These are phyloP conservation scores for Ataeniobius toweri DNA, from an alignment of 2,797 vertebrate genomes.

Conservation along the genomic window DNA sequence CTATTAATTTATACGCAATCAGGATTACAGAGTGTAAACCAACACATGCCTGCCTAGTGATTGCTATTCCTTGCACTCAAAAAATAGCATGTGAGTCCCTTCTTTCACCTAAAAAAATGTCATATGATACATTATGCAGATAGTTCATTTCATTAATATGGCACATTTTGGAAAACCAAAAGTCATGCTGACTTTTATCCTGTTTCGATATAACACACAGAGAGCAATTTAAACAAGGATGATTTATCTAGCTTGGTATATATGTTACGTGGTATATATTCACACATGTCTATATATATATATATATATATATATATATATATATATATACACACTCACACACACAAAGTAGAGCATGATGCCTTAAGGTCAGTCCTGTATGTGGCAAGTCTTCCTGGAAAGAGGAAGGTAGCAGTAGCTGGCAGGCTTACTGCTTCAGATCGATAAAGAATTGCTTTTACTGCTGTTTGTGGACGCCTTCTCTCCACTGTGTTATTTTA, in stretches of 20 bases:
- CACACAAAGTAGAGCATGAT: conserved; percentile 46
- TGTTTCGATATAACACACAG: conserved; percentile 23
- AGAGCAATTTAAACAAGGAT: conserved; percentile 19
- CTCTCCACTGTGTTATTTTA: conserved; percentile 75
- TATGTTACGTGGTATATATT: conserved; percentile 21
- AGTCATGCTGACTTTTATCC: conserved; percentile 17
- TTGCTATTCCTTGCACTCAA: conserved; percentile 29
- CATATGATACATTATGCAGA: conserved; percentile 7
- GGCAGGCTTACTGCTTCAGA: conserved; percentile 73
- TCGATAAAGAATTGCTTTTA: conserved; percentile 77
- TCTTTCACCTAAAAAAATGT: conserved; percentile 17
- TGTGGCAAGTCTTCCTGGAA: conserved; percentile 73
- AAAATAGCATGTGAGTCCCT: conserved; percentile 9
- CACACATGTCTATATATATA: conserved; percentile 9
- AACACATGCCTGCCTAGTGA: conserved; percentile 26
- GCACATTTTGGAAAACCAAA: conserved; percentile 14
- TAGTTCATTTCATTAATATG: conserved; percentile 13
- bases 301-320: conserved; percentile 19
- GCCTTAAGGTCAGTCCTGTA: conserved; percentile 68
- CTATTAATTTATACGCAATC: conserved; percentile 66
- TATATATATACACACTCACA: conserved; percentile 22
- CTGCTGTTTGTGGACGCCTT: conserved; percentile 75
- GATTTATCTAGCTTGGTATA: conserved; percentile 11
- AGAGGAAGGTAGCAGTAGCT: conserved; percentile 73
- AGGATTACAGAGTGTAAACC: conserved; percentile 45